Evolutionary conservation across 30 jellyfish, hydroid and myxozoan genomes (phyloP), one percentile per base, ranked within the genome.

Genomic region (Hydractinia echinata): DNA sequence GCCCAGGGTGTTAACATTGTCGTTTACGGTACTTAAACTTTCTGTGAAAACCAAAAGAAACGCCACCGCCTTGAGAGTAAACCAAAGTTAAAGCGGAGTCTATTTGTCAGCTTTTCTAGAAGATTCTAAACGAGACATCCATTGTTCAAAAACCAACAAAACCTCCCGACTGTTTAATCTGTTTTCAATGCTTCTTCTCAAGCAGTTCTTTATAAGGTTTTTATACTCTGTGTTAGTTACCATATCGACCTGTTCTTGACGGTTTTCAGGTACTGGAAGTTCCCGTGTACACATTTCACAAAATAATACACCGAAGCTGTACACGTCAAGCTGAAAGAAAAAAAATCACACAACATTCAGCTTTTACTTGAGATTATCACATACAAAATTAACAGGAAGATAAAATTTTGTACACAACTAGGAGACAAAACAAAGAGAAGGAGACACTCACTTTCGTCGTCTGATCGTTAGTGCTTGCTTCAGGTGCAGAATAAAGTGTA

Each of bases 401-500:
- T 56, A 16, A 58, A 58, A 58, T 58, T 58, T 13, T 13, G 69
- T 30, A 30, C 44, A 30, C 2, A 30, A 2, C 44, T 30, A 30
- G 1, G 44, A 30, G 44, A 30, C 1, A 30, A 30, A 30, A 30
- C n/a, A n/a, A n/a, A n/a, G n/a, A n/a, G n/a, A 30, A 30, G 2
- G 44, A 6, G 51, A 64, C 39, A 16, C 91, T 6, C 21, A 92
- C 98, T 92, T 92, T 92, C 8, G 98, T 60, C 14, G 98, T 86
- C 76, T 92, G 98, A 39, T 83, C 88, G 14, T 83, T 82, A 53
- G 91, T 77, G 20, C 95, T 83, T 8, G 98, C 90, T 76, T 92
- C 98, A 7, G 98, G 98, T 8, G 98, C 96, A 52, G 98, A 92
- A 76, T 92, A 92, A 54, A 92, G 89, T 9, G 85, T 66, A 0